Conservation (phyloP, 2,888 invertebrate species). For the Argyresthia goedartella region DNA sequence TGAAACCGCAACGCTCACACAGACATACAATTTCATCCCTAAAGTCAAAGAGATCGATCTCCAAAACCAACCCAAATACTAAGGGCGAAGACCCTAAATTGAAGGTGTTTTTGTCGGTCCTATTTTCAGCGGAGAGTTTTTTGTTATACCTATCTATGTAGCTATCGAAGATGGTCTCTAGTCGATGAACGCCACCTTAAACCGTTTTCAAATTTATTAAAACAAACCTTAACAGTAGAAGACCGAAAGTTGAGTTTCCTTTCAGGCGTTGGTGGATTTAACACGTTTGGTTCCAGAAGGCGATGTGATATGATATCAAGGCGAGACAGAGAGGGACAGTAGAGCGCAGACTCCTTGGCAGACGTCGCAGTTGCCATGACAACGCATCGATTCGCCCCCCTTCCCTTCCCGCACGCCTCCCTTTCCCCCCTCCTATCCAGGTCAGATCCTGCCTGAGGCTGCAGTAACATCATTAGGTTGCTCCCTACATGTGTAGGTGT, state of each 20-base stretch:
- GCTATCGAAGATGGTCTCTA: conserved; percentile 37
- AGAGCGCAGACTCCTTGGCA: conserved; percentile 69
- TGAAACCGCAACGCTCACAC: conserved; percentile 26
- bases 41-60: not conserved
- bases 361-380: conserved; percentile 66
- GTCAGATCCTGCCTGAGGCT: conserved; percentile 49
- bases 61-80: not conserved
- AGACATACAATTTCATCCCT: conserved; percentile 17
- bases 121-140: too few species aligned
- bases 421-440: conserved; percentile 53
- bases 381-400: conserved; percentile 63
- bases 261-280: conserved; percentile 9
- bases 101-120: conserved; percentile 36
- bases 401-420: conserved; percentile 26
- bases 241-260: not conserved
- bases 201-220: conserved; percentile 6
- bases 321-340: conserved; percentile 70
- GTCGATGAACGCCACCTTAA: conserved; percentile 18
- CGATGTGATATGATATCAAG: conserved; percentile 67
- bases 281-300: conserved; percentile 20
- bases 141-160: conserved; percentile 37
- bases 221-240: conserved; percentile 12
- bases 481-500: not conserved
- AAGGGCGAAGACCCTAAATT: conserved; percentile 24
- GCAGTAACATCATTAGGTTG: conserved; percentile 2